Conservation (phyloP, 2,797 vertebrate species). For the Chromobotia macracanthus region DNA sequence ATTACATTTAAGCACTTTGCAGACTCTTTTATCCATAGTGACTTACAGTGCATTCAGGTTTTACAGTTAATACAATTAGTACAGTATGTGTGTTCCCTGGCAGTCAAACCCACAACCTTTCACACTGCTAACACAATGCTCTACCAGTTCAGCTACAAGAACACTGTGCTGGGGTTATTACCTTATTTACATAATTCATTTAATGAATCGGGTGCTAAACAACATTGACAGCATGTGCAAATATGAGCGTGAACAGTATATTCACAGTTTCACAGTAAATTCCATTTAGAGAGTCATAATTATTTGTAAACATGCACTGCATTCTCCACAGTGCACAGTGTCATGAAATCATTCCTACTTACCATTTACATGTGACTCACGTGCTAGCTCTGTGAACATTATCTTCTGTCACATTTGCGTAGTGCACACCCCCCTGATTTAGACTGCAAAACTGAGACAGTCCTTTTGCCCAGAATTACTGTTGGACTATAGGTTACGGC, state of each 20-base stretch:
- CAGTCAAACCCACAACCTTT: too few relatives aligned
- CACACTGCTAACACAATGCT: too few relatives aligned
- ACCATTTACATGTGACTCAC: conserved; percentile 1
- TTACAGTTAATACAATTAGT: too few relatives aligned
- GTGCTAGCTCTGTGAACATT: conserved; percentile 24
- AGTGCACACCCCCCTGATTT: conserved; percentile 57
- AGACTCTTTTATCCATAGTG: too few relatives aligned
- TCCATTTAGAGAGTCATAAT: neutral
- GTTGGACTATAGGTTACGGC: conserved; percentile 64
- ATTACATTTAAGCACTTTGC: too few relatives aligned
- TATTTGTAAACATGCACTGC: neutral
- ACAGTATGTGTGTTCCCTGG: too few relatives aligned
- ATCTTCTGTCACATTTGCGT: conserved; percentile 46
- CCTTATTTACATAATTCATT: neutral
- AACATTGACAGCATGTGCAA: neutral
- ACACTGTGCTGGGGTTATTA: neutral
- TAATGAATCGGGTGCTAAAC: neutral
- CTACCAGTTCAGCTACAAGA: too few relatives aligned
- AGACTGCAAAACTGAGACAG: conserved; percentile 56
- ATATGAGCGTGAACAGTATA: neutral
- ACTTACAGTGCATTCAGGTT: neutral
- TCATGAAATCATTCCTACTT: neutral
- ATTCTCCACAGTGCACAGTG: neutral
- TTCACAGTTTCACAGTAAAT: neutral
- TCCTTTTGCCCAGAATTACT: conserved; percentile 59